A percentile compares a stretch with the other conserved stretches of the same genome.
phyloP scores from a whole-genome alignment of 2,113 vertebrate genomes.

The Anser brachyrhynchus region DNA sequence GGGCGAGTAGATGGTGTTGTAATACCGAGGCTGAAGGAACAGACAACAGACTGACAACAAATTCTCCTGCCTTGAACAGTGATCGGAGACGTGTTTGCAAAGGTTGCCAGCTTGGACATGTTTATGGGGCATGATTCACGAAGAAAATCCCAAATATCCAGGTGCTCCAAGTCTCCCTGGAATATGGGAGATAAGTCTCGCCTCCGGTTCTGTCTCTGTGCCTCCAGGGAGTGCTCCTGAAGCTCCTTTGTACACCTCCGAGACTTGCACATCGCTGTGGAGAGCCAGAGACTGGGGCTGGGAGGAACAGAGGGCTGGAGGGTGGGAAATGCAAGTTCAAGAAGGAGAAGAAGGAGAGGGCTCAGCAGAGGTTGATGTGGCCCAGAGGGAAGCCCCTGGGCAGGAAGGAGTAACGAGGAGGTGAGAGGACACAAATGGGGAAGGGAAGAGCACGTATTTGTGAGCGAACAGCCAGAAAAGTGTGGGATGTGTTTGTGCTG shows the following conservation, averaged over 20 bases:
- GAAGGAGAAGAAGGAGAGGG: background rate
- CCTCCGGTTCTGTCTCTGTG: background rate
- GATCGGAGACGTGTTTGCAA: background rate
- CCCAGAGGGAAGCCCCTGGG: background rate
- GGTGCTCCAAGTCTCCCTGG: background rate
- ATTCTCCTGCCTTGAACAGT: background rate
- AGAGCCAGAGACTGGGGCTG: background rate
- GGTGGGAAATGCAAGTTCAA: background rate
- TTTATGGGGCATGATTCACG: background rate
- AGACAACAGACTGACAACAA: background rate
- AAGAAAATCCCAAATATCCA: background rate
- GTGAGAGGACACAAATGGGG: background rate
- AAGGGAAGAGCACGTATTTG: background rate
- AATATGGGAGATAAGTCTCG: background rate
- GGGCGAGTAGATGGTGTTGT: background rate
- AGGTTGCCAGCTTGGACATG: background rate
- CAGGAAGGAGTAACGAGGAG: background rate
- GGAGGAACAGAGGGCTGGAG: background rate
- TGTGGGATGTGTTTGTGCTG: accelerated
- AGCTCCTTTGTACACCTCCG: background rate
- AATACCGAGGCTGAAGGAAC: background rate
- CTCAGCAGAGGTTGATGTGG: background rate
- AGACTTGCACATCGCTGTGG: background rate
- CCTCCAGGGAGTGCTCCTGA: background rate
- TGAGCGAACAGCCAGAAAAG: background rate